Conservation (phyloP, 1,140 invertebrate species). For the Drosophila rhopaloa region DNA sequence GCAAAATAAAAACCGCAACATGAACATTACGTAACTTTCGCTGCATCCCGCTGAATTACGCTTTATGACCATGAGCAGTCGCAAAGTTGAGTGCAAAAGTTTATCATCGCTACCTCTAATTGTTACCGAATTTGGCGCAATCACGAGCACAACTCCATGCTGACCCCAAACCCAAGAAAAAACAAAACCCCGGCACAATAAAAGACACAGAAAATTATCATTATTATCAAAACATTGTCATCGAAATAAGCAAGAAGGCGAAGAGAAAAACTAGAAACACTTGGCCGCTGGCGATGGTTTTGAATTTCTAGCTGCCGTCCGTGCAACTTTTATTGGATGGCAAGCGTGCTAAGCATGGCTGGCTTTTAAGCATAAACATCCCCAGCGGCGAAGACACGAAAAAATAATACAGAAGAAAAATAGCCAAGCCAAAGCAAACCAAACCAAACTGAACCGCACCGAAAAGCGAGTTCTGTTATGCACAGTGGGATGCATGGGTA, state of each 20-base stretch:
- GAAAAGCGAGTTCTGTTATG: conserved; percentile 72
- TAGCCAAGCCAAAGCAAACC: conserved; percentile 3
- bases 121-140: conserved; percentile 26
- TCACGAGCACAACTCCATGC: conserved; percentile 13
- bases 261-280: conserved; percentile 26
- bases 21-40: conserved; percentile 61
- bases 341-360: conserved; percentile 66
- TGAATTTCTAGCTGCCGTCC: conserved; percentile 58
- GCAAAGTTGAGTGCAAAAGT: background rate
- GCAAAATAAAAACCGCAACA: conserved; percentile 23
- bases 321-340: conserved; percentile 68
- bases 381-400: conserved; percentile 52
- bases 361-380: conserved; percentile 67
- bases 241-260: conserved; percentile 4
- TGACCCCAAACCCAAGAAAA: conserved; percentile 60
- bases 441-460: conserved; percentile 7
- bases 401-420: conserved; percentile 25
- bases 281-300: conserved; percentile 63
- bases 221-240: conserved; percentile 71
- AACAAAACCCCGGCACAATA: conserved; percentile 28
- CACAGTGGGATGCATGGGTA: conserved; percentile 57
- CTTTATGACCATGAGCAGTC: conserved; percentile 22
- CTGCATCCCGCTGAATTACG: conserved; percentile 36
- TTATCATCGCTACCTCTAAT: conserved; percentile 23
- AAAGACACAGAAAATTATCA: conserved; percentile 47